Conservation (phyloP, 2,888 invertebrate species). For the Sturmia bella region DNA sequence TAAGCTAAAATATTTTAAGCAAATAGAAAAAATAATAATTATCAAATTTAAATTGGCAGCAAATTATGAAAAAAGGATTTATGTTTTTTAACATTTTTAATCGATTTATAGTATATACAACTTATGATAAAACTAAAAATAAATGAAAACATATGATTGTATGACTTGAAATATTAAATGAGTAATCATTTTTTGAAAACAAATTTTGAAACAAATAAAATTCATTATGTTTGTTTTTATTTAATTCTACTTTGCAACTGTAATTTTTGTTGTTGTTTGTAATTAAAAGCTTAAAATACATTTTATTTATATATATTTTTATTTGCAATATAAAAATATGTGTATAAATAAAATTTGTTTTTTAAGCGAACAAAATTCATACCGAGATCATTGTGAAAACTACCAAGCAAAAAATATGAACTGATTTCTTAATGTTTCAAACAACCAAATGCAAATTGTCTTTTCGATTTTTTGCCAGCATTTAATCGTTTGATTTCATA, state of each 20-base stretch:
- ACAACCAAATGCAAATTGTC: conserved; percentile 35
- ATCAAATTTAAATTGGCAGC: conserved; percentile 68
- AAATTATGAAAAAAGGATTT: conserved; percentile 57
- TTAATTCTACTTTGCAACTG: conserved; percentile 67
- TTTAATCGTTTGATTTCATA: conserved; percentile 10
- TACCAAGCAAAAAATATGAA: conserved; percentile 75
- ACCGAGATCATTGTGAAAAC: conserved; percentile 81
- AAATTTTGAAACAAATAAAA: conserved; percentile 38
- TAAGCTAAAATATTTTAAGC: conserved; percentile 58
- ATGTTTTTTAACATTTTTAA: conserved; percentile 21
- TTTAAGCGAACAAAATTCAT: conserved; percentile 76
- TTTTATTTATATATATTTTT: conserved; percentile 61
- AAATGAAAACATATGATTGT: conserved; percentile 41
- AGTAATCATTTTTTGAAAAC: conserved; percentile 16
- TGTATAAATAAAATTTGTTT: conserved; percentile 59
- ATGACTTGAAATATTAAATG: conserved; percentile 44
- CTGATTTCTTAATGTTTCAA: conserved; percentile 26
- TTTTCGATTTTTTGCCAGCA: not conserved
- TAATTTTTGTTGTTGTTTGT: conserved; percentile 66
- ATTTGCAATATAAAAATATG: conserved; percentile 50
- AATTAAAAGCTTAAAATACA: conserved; percentile 62
- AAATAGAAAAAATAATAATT: conserved; percentile 43
- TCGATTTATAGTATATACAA: conserved; percentile 56
- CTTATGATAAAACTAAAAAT: conserved; percentile 46
- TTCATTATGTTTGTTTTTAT: conserved; percentile 29